A percentile compares a stretch with the other conserved stretches of the same genome.
These are phyloP conservation scores for Meloidogyne chitwoodi DNA, from an alignment of 1,140 invertebrate genomes.

Conservation along the genomic window DNA sequence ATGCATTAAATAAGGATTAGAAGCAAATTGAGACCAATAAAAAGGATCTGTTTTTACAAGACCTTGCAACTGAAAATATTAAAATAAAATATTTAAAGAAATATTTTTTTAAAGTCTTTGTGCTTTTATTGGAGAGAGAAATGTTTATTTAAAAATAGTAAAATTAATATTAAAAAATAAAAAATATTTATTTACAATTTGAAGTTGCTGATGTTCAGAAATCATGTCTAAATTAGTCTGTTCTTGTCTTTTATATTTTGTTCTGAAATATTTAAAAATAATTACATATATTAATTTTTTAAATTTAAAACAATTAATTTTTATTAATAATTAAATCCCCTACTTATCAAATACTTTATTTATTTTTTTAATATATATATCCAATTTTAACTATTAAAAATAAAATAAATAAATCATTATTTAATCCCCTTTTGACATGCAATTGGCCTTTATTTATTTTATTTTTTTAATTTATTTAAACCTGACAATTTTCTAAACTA, in stretches of 20 bases:
- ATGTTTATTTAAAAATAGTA: too few species aligned
- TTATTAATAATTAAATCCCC: not conserved
- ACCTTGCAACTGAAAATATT: conserved; percentile 68
- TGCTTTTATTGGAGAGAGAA: too few species aligned
- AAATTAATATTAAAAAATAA: too few species aligned
- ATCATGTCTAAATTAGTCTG: conserved; percentile 90
- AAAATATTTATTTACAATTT: not conserved
- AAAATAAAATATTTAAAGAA: not conserved
- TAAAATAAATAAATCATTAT: not conserved
- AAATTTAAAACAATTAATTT: not conserved
- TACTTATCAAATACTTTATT: not conserved
- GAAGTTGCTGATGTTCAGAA: conserved; percentile 87
- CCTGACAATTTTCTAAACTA: not conserved
- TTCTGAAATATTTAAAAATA: conserved; percentile 71
- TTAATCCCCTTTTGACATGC: conserved; percentile 23
- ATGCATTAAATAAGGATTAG: conserved; percentile 27
- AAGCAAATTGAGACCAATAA: conserved; percentile 62
- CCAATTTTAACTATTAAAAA: not conserved
- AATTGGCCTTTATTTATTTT: conserved; percentile 1
- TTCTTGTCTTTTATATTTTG: conserved; percentile 98
- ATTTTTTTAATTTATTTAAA: too few species aligned
- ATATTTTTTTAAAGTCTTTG: not conserved
- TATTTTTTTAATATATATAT: not conserved
- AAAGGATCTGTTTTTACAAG: conserved; percentile 75
- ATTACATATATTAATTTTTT: not conserved